Base-by-base conservation (phyloP, 2,113 vertebrate species). In the Solea senegalensis region DNA sequence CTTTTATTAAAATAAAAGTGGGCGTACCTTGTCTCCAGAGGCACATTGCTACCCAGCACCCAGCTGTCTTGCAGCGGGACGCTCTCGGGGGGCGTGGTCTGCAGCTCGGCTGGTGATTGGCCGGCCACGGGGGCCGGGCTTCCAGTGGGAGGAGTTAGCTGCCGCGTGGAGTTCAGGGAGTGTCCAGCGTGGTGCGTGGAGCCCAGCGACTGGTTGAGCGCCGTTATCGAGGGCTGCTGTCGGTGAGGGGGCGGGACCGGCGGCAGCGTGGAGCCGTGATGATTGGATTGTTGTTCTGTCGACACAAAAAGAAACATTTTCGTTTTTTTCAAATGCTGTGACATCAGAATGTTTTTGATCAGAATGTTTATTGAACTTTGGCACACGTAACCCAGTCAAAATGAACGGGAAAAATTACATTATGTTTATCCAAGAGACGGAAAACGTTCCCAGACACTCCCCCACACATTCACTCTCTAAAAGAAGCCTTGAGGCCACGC, bases 41-140 rank as follows among this genome's bases (percentile, higher is more conserved):
- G 98, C 68, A 97, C 98, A 99, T 99, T 98, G 97, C 98, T 99
- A 95, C 97, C 98, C 95, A 98, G 97, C 95, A 98, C 98, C 98
- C 98, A 99, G 97, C 98, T 99, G 97, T 98, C 98, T 95, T 99
- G 98, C 97, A 99, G 97, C 97, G 98, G 97, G 95, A 98, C 98
- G 92, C 97, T 98, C 94, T 98, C 98, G 54, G 97, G 97, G 81
- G 97, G 96, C 88, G 97, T 99, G 96, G 97, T 98, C 96, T 97
- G 98, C 98, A 99, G 97, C 94, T 99, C 97, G 95, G 95, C 97
- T 96, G 97, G 97, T 95, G 87, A 89, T 88, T 96, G 95, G 86
- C 95, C 97, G 94, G 96, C 96, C 96, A 96, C 95, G 70, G 96
- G 95, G 93, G 97, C 98, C 96, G 96, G 96, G 93, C 95, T 99